Conservation (phyloP, 2,797 vertebrate genomes). For the Coluber constrictor region DNA sequence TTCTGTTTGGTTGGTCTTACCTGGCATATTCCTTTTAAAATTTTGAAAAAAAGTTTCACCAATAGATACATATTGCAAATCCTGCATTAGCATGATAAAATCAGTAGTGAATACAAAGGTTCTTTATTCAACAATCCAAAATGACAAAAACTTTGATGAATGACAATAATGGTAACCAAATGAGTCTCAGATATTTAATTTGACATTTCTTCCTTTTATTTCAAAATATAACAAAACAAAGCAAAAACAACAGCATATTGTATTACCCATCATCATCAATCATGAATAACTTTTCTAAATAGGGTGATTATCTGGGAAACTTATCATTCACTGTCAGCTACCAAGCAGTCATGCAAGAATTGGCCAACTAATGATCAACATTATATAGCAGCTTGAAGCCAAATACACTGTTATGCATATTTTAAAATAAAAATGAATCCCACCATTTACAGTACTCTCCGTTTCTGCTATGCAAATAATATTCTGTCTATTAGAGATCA, state of each 20-base stretch:
- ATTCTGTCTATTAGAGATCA: not conserved
- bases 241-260: not conserved
- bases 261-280: not conserved
- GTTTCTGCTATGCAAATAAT: conserved; percentile 8
- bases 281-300: conserved; percentile 24
- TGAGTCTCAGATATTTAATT: conserved; percentile 21
- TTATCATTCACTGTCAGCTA: conserved; percentile 16
- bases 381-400: conserved; percentile 32
- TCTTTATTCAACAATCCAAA: not conserved
- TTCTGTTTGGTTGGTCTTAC: not conserved
- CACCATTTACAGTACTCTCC: not conserved
- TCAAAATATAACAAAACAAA: not conserved
- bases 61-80: not conserved
- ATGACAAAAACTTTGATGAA: conserved; percentile 10
- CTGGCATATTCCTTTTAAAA: not conserved
- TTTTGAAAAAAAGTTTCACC: not conserved
- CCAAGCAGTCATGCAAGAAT: conserved; percentile 29
- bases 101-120: not conserved
- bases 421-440: conserved; percentile 32
- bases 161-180: conserved; percentile 2
- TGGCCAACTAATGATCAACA: not conserved
- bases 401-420: not conserved
- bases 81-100: not conserved
- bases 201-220: conserved; percentile 3
- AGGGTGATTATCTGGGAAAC: conserved; percentile 10